Evolutionary conservation across 1,140 invertebrate genomes (phyloP).

Genomic region (Limonius californicus): DNA sequence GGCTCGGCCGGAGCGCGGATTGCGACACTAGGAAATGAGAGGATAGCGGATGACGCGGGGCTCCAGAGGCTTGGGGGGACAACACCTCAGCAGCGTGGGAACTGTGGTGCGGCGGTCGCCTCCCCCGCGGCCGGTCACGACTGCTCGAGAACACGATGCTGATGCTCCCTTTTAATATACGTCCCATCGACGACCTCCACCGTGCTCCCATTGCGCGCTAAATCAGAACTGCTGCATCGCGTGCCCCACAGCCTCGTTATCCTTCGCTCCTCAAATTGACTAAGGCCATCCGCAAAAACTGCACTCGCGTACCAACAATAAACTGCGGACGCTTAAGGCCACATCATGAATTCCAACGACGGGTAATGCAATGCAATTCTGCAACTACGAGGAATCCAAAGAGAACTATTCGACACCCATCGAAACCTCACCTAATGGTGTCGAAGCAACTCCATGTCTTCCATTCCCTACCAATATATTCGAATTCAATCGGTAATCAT

Average conservation of each 20-base stretch:
- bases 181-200: conserved; percentile 21
- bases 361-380: no score
- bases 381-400: no score
- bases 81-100: conserved; percentile 40
- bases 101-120: conserved; percentile 34
- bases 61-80: conserved; percentile 21
- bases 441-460: no score
- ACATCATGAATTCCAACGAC: no score
- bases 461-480: no score
- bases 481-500: no score
- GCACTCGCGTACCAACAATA: not conserved
- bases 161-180: conserved; percentile 41
- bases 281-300: not conserved
- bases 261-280: not conserved
- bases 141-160: conserved; percentile 38
- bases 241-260: not conserved
- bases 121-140: conserved; percentile 43
- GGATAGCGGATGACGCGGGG: conserved; percentile 21
- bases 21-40: conserved; percentile 37
- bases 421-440: no score
- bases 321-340: no score
- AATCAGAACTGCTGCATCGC: conserved; percentile 10
- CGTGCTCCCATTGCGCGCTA: conserved; percentile 16
- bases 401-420: no score
- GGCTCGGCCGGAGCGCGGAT: conserved; percentile 22